Percentiles rank a stretch among this genome's conserved stretches.
Evolutionary conservation across 2,797 vertebrate species (phyloP).

Genomic region (Hydrocynus forskahlii): DNA sequence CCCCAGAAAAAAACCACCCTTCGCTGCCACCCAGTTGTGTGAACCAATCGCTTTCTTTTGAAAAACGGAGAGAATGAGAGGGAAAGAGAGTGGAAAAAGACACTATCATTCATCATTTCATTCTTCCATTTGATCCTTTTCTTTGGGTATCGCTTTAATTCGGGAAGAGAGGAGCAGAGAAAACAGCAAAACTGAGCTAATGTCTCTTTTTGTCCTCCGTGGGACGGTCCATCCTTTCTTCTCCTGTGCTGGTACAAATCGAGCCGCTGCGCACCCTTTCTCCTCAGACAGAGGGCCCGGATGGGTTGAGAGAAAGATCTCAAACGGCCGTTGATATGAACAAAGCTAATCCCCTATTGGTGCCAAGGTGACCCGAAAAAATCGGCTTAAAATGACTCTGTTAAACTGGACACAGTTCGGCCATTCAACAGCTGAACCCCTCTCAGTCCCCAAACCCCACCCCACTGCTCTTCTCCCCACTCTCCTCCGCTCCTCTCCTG

Average conservation of each 20-base stretch:
- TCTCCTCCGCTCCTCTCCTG: conserved; percentile 54
- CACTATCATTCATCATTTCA: conserved; percentile 70
- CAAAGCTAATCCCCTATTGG: conserved; percentile 85
- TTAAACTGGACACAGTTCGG: conserved; percentile 82
- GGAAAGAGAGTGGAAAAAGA: conserved; percentile 13
- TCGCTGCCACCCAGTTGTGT: conserved; percentile 55
- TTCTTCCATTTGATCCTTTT: conserved; percentile 77
- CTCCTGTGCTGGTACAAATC: conserved; percentile 80
- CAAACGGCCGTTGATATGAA: conserved; percentile 84
- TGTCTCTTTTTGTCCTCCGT: conserved; percentile 80
- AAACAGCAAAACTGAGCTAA: conserved; percentile 84
- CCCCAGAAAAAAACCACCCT: conserved; percentile 36
- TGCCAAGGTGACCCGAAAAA: conserved; percentile 85
- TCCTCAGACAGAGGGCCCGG: conserved; percentile 74
- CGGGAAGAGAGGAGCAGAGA: conserved; percentile 64
- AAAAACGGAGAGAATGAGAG: conserved; percentile 20
- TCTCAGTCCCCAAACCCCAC: background rate
- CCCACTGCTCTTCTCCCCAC: conserved; percentile 45
- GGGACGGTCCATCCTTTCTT: conserved; percentile 78
- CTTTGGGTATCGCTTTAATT: conserved; percentile 68
- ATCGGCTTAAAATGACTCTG: conserved; percentile 83
- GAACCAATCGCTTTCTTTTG: conserved; percentile 60
- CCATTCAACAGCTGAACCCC: conserved; percentile 67
- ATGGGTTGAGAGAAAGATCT: conserved; percentile 79
- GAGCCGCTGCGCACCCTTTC: conserved; percentile 78